phyloP scores from a whole-genome alignment of 2,797 vertebrate species.

The Anabacerthia variegaticeps region DNA sequence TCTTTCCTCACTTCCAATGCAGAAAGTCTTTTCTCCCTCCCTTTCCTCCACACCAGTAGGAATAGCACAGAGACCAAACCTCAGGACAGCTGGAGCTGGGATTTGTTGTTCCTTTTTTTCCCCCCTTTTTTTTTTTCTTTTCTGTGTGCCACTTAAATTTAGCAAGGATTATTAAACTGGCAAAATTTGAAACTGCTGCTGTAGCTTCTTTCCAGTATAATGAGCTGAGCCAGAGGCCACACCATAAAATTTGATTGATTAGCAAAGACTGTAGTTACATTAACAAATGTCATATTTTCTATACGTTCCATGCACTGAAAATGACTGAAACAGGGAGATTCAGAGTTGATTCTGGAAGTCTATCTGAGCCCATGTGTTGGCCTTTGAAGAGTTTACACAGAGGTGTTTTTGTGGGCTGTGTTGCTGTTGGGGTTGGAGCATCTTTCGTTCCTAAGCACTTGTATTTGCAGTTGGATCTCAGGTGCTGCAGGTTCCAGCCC shows the following conservation, averaged over 20 bases:
- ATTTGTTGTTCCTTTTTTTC: background rate
- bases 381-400: background rate
- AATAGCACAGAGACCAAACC: background rate
- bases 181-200: slow-evolving; percentile 45
- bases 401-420: background rate
- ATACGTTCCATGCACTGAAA: background rate
- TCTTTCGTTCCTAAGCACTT: background rate
- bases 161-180: slow-evolving; percentile 62
- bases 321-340: background rate
- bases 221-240: slow-evolving; percentile 57
- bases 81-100: background rate
- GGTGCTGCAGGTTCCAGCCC: background rate
- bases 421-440: background rate
- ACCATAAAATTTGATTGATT: slow-evolving; percentile 66
- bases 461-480: background rate
- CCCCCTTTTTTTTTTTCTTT: background rate
- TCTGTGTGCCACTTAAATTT: slow-evolving; percentile 11
- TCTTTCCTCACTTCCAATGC: background rate
- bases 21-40: background rate
- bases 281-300: slow-evolving; percentile 14
- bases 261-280: slow-evolving; percentile 37
- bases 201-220: slow-evolving; percentile 8
- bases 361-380: background rate
- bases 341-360: background rate
- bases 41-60: background rate